These are phyloP conservation scores for Sinelater perroti DNA, from an alignment of 2,888 invertebrate species.

Conservation along the genomic window DNA sequence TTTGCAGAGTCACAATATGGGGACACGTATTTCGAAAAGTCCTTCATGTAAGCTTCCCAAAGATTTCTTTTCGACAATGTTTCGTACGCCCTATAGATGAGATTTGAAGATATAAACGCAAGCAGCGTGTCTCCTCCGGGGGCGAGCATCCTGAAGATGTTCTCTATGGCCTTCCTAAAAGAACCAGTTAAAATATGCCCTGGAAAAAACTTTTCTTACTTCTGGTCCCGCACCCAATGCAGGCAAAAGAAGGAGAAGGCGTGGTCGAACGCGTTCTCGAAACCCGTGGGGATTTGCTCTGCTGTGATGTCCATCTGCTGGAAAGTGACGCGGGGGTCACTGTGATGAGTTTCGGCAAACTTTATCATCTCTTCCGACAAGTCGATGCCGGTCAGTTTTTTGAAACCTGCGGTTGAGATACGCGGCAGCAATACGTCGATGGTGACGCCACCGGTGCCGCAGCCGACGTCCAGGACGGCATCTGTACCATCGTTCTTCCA, in stretches of 20 bases:
- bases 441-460: conserved; percentile 77
- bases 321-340: conserved; percentile 62
- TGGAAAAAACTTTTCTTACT: too few relatives aligned
- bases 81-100: conserved; percentile 74
- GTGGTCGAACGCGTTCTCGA: conserved; percentile 69
- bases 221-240: conserved; percentile 80
- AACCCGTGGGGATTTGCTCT: conserved; percentile 61
- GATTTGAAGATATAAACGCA: conserved; percentile 73
- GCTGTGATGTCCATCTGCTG: conserved; percentile 68
- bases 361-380: conserved; percentile 76
- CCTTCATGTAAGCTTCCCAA: conserved; percentile 73
- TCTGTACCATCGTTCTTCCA: conserved; percentile 61
- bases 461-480: conserved; percentile 75
- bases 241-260: conserved; percentile 81
- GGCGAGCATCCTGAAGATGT: conserved; percentile 72
- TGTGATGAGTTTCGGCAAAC: conserved; percentile 68
- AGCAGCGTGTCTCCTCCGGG: conserved; percentile 75
- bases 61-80: conserved; percentile 64
- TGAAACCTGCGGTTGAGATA: conserved; percentile 66
- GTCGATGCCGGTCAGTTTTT: conserved; percentile 71
- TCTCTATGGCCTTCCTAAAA: conserved; percentile 69
- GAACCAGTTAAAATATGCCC: too few relatives aligned
- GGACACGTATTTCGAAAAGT: conserved; percentile 72
- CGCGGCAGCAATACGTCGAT: conserved; percentile 70
- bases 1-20: conserved; percentile 71